Base-by-base conservation (phyloP, 2,797 vertebrate genomes). In the Hylomyscus alleni region DNA sequence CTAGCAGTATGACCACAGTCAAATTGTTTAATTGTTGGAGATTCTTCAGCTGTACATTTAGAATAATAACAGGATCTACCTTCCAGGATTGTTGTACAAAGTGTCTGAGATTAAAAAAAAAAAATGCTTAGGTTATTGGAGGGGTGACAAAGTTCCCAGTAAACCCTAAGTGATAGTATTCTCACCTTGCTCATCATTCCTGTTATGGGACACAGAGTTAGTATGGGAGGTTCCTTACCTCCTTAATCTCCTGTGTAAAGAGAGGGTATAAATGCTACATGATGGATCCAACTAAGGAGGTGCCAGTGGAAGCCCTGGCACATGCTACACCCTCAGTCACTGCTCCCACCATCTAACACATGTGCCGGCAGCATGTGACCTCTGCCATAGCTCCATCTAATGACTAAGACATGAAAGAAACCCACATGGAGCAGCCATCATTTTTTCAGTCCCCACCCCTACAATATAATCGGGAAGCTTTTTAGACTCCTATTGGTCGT, bases 21-120 rank as follows among this genome's bases (percentile, higher is more conserved):
- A 93, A 85, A 22, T 77, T 65, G 50, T n/a, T 73, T 86, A 69
- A 77, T 56, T 69, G 20, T 56, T 54, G 9, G 5, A 58, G 17
- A 75, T 94, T 94, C 52, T 89, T 76, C 22, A 91, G 50, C 52
- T 88, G 47, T 58, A 44, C 75, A 94, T 67, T 87, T 58, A 67
- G 75, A 76, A 65, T 69, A 92, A 82, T 85, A 93, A 78, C 31
- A 82, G 47, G 52, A 54, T 77, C 56, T 93, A 72, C 47, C 58
- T 69, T 15, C 31, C 20, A 50, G 40, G 17, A 52, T 75, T 54
- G 12, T 89, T 75, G 44, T 34, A 76, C 76, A 58, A 47, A 86
- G 22, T 94, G 15, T 75, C 56, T 89, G 60, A 96, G 65, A 69
- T n/a, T 6, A 47, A 37, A 90, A 17, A 78, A 44, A 47, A 37